Evolutionary conservation across 2,797 vertebrate genomes (phyloP), one percentile per base, ranked within the genome.

Genomic region (Mus spretus): DNA sequence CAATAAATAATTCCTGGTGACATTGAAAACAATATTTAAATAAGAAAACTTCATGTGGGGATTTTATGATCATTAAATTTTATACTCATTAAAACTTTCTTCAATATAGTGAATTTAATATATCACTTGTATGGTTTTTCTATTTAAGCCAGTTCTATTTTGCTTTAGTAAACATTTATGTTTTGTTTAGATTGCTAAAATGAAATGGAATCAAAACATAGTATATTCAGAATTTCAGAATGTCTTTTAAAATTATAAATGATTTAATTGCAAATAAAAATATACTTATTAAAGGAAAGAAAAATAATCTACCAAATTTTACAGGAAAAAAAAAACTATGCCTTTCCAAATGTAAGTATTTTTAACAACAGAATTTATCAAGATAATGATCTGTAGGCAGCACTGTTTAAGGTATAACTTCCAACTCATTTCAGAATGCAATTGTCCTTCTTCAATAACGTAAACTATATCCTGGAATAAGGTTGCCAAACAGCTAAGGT

Each of bases 361-460:
- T 97, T 37, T 37, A 94, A 81, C 57, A 93, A 93, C n/a, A 96
- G 72, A 87, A 4, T 90, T 22, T 63, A 89, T 85, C 40, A 93
- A 91, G 34, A 89, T 95, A 80, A 92, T 95, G 77, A 83, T 31
- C 77, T 57, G 3, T 72, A 85, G 82, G 40, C 55, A 83, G 67
- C n/a, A 70, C 14, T 91, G 92, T 13, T 26, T 80, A 91, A 91
- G 11, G 28, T 70, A 6, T 44, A 89, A 63, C 53, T 90, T 44
- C 84, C 37, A 86, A 93, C 61, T 95, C 47, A 59, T 81, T 95
- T 97, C 63, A 95, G 81, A 97, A 90, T 93, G 19, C 91, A 95
- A 96, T 96, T 95, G 63, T 70, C 17, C 12, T 82, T 96, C 79
- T 91, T 90, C 77, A 96, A 94, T 96, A 94, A 95, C 92, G 65